These are phyloP conservation scores for Bradypodion pumilum DNA, from an alignment of 2,797 vertebrate species.

Conservation along the genomic window DNA sequence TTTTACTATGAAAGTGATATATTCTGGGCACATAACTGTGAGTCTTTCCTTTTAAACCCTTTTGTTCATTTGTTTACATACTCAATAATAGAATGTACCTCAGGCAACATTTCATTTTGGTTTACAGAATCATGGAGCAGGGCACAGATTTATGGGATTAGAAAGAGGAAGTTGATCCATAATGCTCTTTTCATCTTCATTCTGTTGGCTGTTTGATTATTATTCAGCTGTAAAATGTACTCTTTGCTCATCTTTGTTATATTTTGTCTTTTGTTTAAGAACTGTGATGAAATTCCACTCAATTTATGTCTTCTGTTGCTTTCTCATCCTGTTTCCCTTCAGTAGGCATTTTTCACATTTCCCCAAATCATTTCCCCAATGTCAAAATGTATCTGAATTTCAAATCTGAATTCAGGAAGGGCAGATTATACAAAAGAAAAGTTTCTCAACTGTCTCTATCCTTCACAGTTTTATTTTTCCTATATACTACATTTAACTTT, in stretches of 20 bases:
- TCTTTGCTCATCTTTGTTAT: neutral
- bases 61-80: slow-evolving; percentile 19
- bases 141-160: slow-evolving; percentile 33
- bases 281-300: neutral
- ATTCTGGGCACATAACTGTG: neutral
- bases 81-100: slow-evolving; percentile 4
- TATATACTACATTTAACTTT: neutral
- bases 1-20: neutral
- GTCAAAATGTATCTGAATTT: neutral
- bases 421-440: slow-evolving; percentile 8
- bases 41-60: neutral
- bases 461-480: too few relatives aligned
- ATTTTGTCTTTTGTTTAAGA: slow-evolving; percentile 9
- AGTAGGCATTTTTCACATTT: neutral
- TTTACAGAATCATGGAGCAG: slow-evolving; percentile 11
- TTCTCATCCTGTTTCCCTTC: neutral
- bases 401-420: slow-evolving; percentile 3
- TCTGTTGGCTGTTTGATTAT: slow-evolving; percentile 25
- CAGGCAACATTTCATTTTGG: slow-evolving; percentile 13
- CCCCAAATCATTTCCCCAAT: too few relatives aligned
- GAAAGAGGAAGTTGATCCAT: slow-evolving; percentile 30
- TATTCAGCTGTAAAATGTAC: slow-evolving; percentile 16
- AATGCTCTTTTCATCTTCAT: slow-evolving; percentile 16
- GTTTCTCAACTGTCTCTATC: neutral
- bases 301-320: neutral